Base-by-base conservation (phyloP, 2,888 invertebrate species). In the Odontothrips loti region DNA sequence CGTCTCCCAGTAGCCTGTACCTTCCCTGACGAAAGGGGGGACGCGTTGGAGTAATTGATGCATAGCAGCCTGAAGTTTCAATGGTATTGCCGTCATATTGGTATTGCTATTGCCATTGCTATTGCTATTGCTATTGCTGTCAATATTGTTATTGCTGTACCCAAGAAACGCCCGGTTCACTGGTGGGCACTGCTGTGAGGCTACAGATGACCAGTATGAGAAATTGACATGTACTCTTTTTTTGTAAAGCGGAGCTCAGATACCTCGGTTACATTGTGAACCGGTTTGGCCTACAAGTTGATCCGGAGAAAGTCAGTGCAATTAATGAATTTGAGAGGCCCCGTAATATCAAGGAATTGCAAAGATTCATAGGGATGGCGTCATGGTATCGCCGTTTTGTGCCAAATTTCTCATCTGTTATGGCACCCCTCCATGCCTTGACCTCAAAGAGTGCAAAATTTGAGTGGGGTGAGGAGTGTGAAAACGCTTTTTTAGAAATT, bases 301-400 rank as follows among this genome's bases (percentile, higher is more conserved):
- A 4, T 51, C 43, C 82, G 10, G 78, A 80, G 1, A 80, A 82
- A 63, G 43, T 81, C 1, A 6, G 47, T 20, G 47, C 80, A 17
- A 81, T 82, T 43, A 34, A 51, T 11, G 12, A 17, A 9, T 83
- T 79, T 27, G 80, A 78, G 17, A 27, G 80, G 20, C 81, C 82
- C 20, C 81, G 29, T 29, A 80, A 79, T 58, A n/a, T 47, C 23
- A 82, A 11, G 11, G 58, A 80, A 47, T 51, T 82, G 1, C 10
- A 63, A 63, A 10, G 58, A 20, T 20, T 63, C 11, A 47, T 83
- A 58, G 83, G 83, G 15, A 80, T 80, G 47, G 81, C 82, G 3
- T 81, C 82, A 10, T 83, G 83, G 83, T 83, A 83, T 79, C 83
- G 85, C 84, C 84, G 43, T 82, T 84, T 0, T 82, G 83, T 0